These are phyloP conservation scores for Caenorhabditis sp. DNA, from an alignment of 2,888 invertebrate species.

Conservation along the genomic window DNA sequence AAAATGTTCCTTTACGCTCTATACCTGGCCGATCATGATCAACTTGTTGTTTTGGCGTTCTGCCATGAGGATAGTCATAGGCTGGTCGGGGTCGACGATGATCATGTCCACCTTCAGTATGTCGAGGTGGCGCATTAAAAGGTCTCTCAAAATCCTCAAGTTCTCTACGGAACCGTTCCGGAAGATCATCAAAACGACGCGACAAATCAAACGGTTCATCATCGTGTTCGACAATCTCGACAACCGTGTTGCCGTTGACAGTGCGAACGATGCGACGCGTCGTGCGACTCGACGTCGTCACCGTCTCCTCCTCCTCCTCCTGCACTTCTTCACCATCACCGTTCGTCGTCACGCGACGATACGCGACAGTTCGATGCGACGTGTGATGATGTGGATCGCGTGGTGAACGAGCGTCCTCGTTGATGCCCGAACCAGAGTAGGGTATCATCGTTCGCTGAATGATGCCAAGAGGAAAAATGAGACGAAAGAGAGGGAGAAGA, in stretches of 20 bases:
- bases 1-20: background rate
- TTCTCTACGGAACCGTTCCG: background rate
- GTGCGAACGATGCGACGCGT: slow-evolving; percentile 10
- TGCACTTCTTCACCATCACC: slow-evolving; percentile 6
- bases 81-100: background rate
- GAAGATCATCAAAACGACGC: background rate
- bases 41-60: background rate
- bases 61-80: background rate
- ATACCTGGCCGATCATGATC: background rate
- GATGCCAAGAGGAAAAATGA: background rate
- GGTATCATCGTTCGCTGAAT: slow-evolving; percentile 10
- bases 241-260: slow-evolving; percentile 13
- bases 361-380: slow-evolving; percentile 4
- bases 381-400: background rate
- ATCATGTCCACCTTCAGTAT: background rate
- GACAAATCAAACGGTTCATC: background rate
- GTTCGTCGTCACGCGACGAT: slow-evolving; percentile 10
- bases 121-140: background rate
- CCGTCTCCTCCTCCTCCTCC: slow-evolving; percentile 12
- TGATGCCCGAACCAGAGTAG: slow-evolving; percentile 8
- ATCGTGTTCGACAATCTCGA: slow-evolving; percentile 2
- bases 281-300: background rate
- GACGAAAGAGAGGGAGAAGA: background rate
- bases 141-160: background rate
- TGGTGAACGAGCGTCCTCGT: background rate